These are phyloP conservation scores for Pomatorhinus ruficollis DNA, from an alignment of 2,113 vertebrate genomes.

Conservation along the genomic window DNA sequence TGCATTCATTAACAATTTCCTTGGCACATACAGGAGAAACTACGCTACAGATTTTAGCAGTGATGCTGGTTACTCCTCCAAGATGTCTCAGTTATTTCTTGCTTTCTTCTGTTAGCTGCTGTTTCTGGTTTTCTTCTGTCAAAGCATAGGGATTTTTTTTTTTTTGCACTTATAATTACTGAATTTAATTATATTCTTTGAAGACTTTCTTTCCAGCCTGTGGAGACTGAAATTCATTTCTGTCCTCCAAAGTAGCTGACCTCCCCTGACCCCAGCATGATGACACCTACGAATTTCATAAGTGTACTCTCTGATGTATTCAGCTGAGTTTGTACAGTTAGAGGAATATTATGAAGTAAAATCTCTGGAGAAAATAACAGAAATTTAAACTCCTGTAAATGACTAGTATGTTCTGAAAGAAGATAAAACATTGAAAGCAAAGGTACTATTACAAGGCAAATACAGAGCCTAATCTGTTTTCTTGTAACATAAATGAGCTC, in stretches of 20 bases:
- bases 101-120: not conserved
- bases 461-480: not conserved
- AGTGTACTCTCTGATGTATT: not conserved
- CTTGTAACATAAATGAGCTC: not conserved
- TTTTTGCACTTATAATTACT: not conserved
- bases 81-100: not conserved
- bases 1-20: not conserved
- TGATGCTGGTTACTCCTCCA: not conserved
- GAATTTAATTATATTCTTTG: not conserved
- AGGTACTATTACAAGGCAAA: not conserved
- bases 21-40: not conserved
- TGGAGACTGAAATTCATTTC: not conserved
- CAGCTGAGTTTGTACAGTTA: not conserved
- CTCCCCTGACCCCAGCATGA: not conserved
- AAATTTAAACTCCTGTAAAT: not conserved
- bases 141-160: not conserved
- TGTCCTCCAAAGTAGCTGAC: not conserved
- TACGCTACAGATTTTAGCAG: not conserved
- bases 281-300: not conserved
- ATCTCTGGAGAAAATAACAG: not conserved
- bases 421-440: not conserved
- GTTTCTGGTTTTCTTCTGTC: not conserved
- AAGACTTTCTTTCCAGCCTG: not conserved
- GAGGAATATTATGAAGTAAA: not conserved
- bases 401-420: not conserved